Conservation (phyloP, 2,888 invertebrate species). For the Cotesia congregata region DNA sequence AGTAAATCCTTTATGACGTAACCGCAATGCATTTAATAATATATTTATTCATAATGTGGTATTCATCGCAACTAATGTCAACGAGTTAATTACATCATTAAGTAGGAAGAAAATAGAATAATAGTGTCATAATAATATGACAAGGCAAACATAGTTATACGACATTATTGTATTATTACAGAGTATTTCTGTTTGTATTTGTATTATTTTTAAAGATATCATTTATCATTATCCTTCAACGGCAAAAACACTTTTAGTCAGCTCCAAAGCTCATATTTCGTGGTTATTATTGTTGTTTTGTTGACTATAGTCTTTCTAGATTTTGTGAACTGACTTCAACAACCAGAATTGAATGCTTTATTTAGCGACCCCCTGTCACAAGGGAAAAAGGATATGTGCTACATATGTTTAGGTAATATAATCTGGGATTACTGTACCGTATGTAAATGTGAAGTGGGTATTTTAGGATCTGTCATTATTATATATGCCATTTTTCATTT, state of each 20-base stretch:
- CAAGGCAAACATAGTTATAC: not conserved
- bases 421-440: too few species aligned
- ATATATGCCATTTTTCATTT: not conserved
- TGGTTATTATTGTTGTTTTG: not conserved
- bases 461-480: not conserved
- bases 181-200: not conserved
- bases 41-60: not conserved
- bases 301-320: not conserved
- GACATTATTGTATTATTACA: not conserved
- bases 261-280: not conserved
- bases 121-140: not conserved
- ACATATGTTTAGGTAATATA: too few species aligned
- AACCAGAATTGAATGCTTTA: not conserved
- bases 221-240: not conserved
- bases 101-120: not conserved
- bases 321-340: not conserved
- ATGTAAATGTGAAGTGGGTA: not conserved
- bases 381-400: not conserved
- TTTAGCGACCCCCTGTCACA: not conserved
- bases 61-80: not conserved
- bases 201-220: not conserved
- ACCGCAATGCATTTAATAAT: not conserved
- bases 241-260: constrained; percentile 3
- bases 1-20: not conserved
- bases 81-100: not conserved